Base-by-base conservation (phyloP, 2,888 invertebrate genomes). In the Lydus trimaculatus region DNA sequence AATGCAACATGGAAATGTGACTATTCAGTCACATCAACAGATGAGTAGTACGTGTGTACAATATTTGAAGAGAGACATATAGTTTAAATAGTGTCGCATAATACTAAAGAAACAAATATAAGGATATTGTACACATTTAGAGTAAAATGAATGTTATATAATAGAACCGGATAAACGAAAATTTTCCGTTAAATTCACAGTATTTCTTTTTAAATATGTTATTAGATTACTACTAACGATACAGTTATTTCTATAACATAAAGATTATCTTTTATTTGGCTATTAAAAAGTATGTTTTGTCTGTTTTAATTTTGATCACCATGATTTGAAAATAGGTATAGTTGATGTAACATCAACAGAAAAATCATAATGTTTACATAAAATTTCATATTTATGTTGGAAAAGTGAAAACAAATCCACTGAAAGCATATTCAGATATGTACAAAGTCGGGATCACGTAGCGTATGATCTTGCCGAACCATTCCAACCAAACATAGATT, bases 11-110 rank as follows among this genome's bases (percentile, higher is more conserved):
- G 13, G 23, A 52, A 52, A 52, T 52, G 25, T 11, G 25, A 52
- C 52, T 13, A 52, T 52, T 52, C 52, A 52, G 52, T 52, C 52
- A 52, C 52, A 52, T 23, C 48, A 25, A 52, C 52, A 52, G 13
- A 52, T 52, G 48, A 48, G 2, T 23, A 11, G 23, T 52, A 52
- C 52, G 23, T 52, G 52, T 25, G 43, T 1, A 48, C n/a, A 20
- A 48, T 48, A 20, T 48, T 25, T 52, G 20, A 1, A 36, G 15
- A 20, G 48, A 52, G 9, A 48, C 17, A 17, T 39, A n/a, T 48
- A 20, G 9, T 48, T 5, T 3, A 48, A 9, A 48, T 7, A 20
- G 0, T 1, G 9, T 11, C 8, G 48, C 9, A 48, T 48, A 48
- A 48, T 20, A 48, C 2, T 48, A 43, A 36, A 48, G 11, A 48